Conservation (phyloP, 2,797 vertebrate species). For the Lagodon rhomboides region DNA sequence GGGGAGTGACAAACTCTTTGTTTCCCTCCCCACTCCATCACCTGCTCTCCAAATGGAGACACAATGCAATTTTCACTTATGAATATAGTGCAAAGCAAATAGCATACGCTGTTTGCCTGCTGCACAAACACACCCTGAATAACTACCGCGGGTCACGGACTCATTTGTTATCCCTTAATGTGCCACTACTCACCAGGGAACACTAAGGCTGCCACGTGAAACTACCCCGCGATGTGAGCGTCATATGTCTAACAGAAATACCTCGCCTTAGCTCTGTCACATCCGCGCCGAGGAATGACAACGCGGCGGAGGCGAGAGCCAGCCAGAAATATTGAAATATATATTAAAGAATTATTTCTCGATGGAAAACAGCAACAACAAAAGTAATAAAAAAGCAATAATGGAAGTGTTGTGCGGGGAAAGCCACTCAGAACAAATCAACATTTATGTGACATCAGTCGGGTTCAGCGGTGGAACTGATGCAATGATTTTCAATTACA, state of each 20-base stretch:
- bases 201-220: constrained; percentile 72
- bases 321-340: constrained; percentile 80
- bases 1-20: constrained; percentile 71
- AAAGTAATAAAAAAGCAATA: constrained; percentile 86
- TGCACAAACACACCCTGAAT: constrained; percentile 76
- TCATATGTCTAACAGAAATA: constrained; percentile 71
- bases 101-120: constrained; percentile 70
- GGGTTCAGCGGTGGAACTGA: constrained; percentile 73
- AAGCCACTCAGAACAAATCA: constrained; percentile 82
- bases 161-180: constrained; percentile 86
- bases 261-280: constrained; percentile 53
- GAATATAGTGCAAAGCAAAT: constrained; percentile 81
- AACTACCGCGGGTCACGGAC: constrained; percentile 78
- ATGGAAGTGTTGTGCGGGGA: constrained; percentile 75
- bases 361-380: constrained; percentile 80
- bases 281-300: constrained; percentile 57
- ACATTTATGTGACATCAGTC: constrained; percentile 82
- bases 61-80: constrained; percentile 83
- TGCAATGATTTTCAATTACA: constrained; percentile 80
- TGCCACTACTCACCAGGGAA: constrained; percentile 77
- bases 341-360: constrained; percentile 85
- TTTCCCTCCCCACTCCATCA: constrained; percentile 75
- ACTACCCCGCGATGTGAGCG: constrained; percentile 50
- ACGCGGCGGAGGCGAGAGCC: constrained; percentile 49
- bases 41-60: constrained; percentile 78